Base-by-base conservation (phyloP, 2,888 invertebrate genomes). In the Nemotelus nigrinus region DNA sequence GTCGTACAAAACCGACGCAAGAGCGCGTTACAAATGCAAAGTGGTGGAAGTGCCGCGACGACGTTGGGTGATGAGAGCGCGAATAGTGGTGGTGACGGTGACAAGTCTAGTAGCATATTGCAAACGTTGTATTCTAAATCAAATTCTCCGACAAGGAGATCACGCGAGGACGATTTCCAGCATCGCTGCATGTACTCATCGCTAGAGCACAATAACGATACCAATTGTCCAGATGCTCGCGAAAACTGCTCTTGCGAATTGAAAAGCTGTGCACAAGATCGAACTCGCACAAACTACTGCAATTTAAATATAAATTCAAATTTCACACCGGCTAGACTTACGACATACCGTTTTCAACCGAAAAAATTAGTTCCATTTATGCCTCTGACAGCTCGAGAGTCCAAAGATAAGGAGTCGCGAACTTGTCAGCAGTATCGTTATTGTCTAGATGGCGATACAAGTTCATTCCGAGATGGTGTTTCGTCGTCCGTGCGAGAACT, bases 1-100 rank as follows among this genome's bases (percentile, higher is more conserved):
- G 48, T 74, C 39, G 43, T 74, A 41, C 74, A 74, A 48, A 74
- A 74, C 63, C 60, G 74, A 3, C 57, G 74, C 5, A 74, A 74
- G 55, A 74, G 74, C 41, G 60, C 74, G 60, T 10, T 74, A 48
- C 45, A n/a, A 41, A 39, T 50, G 6, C 50, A 68, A 50, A 53
- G 10, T 41, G 50, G 48, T 68, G 53, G 5, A 3, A 44, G 7
- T n/a, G 45, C 50, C 39, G 10, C 44, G 10, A 1, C 7, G 3
- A 50, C 39, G 5, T 7, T 7, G 7, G 60, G 41, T 7, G 43
- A 53, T 43, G 53, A 50, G 25, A n/a, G 55, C 3, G 68, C 39
- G 7, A 50, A 7, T 8, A 65, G 10, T 25, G 44, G 25, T 44
- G 25, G 57, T 39, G 53, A 63, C 6, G 65, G 39, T 76, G 48